Conservation (phyloP, 1,140 invertebrate genomes). For the Ceratina australensis region DNA sequence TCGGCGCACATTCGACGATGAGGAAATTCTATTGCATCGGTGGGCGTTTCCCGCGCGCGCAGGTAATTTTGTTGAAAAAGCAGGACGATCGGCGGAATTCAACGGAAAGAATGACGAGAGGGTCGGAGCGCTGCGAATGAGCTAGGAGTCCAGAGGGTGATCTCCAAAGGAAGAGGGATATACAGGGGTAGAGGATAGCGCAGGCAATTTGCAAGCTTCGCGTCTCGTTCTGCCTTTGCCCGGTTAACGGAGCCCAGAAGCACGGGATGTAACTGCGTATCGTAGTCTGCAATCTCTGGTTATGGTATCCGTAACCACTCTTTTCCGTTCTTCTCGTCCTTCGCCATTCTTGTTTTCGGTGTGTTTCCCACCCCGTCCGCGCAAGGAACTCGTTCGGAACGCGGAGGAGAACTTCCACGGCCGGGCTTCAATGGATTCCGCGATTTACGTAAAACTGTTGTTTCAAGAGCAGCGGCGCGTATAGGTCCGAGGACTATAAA, state of each 20-base stretch:
- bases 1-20: slow-evolving; percentile 11
- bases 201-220: slow-evolving; percentile 59
- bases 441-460: too few relatives aligned
- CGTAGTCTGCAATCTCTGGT: slow-evolving; percentile 49
- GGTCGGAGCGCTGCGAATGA: not conserved
- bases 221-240: slow-evolving; percentile 18
- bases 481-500: too few relatives aligned
- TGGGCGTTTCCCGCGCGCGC: not conserved
- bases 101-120: not conserved
- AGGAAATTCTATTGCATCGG: slow-evolving; percentile 24
- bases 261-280: slow-evolving; percentile 38
- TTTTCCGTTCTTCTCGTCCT: slow-evolving; percentile 22
- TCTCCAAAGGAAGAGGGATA: slow-evolving; percentile 24
- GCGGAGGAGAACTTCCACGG: too few relatives aligned
- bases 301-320: slow-evolving; percentile 29
- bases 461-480: too few relatives aligned
- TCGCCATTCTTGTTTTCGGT: slow-evolving; percentile 35
- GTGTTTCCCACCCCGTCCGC: not conserved
- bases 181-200: slow-evolving; percentile 1
- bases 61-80: slow-evolving; percentile 39
- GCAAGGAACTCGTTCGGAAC: not conserved
- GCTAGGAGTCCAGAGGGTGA: not conserved
- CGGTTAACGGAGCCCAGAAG: slow-evolving; percentile 16
- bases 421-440: too few relatives aligned
- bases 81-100: slow-evolving; percentile 29